Base-by-base conservation (phyloP, 2,888 invertebrate species). In the Leptinotarsa peninsularis region DNA sequence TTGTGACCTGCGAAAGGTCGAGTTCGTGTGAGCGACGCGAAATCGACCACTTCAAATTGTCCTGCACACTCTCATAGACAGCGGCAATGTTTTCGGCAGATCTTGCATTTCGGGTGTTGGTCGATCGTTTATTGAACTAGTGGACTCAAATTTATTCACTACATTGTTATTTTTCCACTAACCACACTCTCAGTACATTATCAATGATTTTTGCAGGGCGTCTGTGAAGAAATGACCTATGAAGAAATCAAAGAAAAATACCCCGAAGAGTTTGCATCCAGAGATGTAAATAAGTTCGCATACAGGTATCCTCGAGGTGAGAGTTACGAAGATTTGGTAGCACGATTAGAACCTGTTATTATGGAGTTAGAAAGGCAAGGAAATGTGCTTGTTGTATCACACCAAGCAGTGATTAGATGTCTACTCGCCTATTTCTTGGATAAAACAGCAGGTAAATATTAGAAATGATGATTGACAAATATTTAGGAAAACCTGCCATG, bases 151-250 rank as follows among this genome's bases (percentile, higher is more conserved):
- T 33, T 33, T 33, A 7, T 33, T 33, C 10, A 23, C 23, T 23
- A 4, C 33, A 33, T 33, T 33, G 33, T 33, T 10, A 15, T 52
- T n/a, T 15, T 4, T 5, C 4, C 1, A 3, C 52, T 4, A 52
- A 17, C 52, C 21, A 21, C 2, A 15, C 49, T 27, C 17, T 17
- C 0, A 66, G 0, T 60, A 33, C 1, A 66, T 67, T 71, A 33
- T 33, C 5, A 33, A 33, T 72, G 18, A 52, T 52, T 17, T 52
- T 83, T 84, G 49, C 89, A 97, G 97, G 99, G 99, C 72, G 98
- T 98, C 82, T 99, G 99, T 88, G 99, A 99, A 88, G 98, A 98
- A 89, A 96, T 99, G 96, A 98, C 98, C 0, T 99, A 99, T 86
- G 96, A 97, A 82, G 98, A 99, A 89, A 99, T 99, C 82, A 94